Conservation (phyloP, 2,797 vertebrate genomes). For the Eulemur albifrons region DNA sequence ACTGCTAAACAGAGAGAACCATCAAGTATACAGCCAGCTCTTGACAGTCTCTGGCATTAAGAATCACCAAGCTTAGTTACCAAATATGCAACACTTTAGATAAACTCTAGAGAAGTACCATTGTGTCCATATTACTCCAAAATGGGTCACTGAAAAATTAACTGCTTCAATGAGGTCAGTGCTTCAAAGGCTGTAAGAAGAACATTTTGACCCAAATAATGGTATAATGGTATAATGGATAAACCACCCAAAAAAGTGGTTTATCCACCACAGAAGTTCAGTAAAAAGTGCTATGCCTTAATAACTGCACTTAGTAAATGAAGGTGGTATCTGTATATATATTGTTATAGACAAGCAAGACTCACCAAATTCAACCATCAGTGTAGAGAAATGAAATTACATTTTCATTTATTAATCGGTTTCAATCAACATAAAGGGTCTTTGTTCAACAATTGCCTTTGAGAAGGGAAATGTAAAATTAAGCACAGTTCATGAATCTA, state of each 20-base stretch:
- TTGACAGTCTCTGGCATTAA: neutral
- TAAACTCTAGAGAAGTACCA: conserved; percentile 6
- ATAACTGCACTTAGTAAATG: neutral
- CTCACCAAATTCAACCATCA: conserved; percentile 2
- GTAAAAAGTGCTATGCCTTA: neutral
- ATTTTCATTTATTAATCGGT: conserved; percentile 1
- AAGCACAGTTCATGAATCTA: conserved; percentile 6
- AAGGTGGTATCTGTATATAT: neutral
- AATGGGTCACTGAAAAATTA: conserved; percentile 51
- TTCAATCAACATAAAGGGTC: conserved; percentile 40
- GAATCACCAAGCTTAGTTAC: conserved; percentile 7
- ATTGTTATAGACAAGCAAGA: neutral
- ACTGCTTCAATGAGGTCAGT: conserved; percentile 36
- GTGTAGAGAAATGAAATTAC: neutral
- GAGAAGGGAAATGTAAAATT: conserved; percentile 18
- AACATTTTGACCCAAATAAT: conserved; percentile 51
- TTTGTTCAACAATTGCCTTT: conserved; percentile 11
- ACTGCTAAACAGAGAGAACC: neutral
- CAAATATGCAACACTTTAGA: neutral
- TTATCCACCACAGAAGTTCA: neutral
- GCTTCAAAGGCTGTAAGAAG: neutral
- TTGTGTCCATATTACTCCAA: neutral
- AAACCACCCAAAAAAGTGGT: neutral
- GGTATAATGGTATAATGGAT: neutral
- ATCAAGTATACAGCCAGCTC: neutral